Conservation (phyloP, 2,113 vertebrate species). For the Aldabrachelys gigantea region DNA sequence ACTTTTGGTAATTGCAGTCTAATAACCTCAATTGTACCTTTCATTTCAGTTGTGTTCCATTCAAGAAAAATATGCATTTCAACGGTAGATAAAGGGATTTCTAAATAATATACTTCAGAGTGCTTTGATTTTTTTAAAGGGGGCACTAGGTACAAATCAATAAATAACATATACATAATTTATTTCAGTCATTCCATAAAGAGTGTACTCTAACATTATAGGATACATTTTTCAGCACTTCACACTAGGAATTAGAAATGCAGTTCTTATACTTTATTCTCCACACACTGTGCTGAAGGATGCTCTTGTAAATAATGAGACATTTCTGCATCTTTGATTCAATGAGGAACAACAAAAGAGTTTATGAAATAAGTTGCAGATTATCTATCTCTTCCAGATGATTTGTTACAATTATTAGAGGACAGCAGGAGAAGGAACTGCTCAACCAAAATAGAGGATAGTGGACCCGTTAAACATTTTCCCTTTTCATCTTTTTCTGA, state of each 20-base stretch:
- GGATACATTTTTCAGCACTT: neutral
- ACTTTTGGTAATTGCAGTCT: neutral
- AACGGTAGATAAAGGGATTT: neutral
- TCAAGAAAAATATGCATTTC: neutral
- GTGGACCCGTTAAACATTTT: neutral
- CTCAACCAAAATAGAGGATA: neutral
- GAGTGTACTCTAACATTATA: neutral
- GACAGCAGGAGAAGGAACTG: neutral
- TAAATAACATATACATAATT: neutral
- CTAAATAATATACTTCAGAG: too few relatives aligned
- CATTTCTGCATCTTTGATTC: neutral
- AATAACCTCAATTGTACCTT: neutral
- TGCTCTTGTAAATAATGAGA: neutral
- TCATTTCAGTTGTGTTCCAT: neutral
- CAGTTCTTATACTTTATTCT: neutral
- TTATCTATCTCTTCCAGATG: neutral
- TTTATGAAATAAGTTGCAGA: neutral
- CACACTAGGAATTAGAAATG: neutral
- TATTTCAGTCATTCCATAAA: neutral
- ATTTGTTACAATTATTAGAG: neutral
- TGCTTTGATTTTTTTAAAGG: neutral
- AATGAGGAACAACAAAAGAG: neutral
- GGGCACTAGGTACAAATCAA: neutral
- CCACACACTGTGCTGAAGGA: rapidly evolving
- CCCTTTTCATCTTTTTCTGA: neutral